phyloP scores from a whole-genome alignment of 2,888 invertebrate species.

The Notodonta ziczac region DNA sequence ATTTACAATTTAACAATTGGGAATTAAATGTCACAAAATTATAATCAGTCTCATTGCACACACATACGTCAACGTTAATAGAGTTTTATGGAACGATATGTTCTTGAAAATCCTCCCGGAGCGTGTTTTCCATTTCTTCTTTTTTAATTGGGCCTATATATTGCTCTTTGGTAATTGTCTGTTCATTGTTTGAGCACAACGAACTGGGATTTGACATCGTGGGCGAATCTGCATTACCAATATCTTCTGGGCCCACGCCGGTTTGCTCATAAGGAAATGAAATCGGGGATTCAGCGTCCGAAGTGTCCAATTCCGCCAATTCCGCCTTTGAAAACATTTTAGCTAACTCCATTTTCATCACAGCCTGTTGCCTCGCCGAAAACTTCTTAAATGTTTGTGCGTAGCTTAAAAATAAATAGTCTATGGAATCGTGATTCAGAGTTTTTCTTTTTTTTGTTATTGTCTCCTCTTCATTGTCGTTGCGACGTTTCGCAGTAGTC shows the following conservation, averaged over 20 bases:
- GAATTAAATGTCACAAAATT: no score
- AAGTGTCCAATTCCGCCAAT: neutral
- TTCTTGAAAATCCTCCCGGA: neutral
- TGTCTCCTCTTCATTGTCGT: neutral
- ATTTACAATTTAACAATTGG: no score
- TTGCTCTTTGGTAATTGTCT: neutral
- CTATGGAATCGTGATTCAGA: neutral
- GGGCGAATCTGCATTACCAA: neutral
- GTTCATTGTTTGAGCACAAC: neutral
- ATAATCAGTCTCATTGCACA: no score
- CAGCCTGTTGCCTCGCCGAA: neutral
- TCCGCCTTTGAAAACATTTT: slow-evolving; percentile 3
- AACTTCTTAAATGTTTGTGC: slow-evolving; percentile 8
- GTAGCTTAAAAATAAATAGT: slow-evolving; percentile 7
- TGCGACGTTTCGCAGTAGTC: neutral
- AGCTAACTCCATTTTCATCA: slow-evolving; percentile 5
- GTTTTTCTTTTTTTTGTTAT: neutral
- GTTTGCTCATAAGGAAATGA: neutral
- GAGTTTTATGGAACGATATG: neutral
- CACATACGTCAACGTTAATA: neutral
- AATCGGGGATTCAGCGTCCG: neutral
- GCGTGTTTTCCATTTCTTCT: neutral
- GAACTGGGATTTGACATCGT: neutral
- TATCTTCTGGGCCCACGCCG: neutral
- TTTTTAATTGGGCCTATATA: neutral